Evolutionary conservation across 2,113 vertebrate genomes (phyloP).

Genomic region (Perca schrenkii): DNA sequence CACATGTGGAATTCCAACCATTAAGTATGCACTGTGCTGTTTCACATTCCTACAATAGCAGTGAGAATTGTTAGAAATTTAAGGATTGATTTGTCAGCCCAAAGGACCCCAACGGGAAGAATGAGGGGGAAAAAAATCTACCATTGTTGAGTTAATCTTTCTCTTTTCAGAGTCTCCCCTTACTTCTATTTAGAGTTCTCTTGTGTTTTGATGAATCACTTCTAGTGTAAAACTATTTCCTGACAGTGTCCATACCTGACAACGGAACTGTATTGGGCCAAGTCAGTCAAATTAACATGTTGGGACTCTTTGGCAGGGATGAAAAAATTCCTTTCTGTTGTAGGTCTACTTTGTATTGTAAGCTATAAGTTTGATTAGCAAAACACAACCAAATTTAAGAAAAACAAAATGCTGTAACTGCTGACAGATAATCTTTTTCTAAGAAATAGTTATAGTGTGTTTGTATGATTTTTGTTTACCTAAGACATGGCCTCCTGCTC

Average conservation of each 20-base stretch:
- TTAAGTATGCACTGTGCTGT: neutral
- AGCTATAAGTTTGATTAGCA: neutral
- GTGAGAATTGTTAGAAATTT: neutral
- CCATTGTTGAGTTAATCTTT: neutral
- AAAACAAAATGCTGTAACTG: neutral
- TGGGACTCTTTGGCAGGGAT: neutral
- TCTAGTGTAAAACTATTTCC: constrained; percentile 39
- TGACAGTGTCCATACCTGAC: constrained; percentile 29
- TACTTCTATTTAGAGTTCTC: constrained; percentile 42
- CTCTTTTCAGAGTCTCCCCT: constrained; percentile 5
- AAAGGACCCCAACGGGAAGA: constrained; percentile 14
- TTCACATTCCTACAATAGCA: neutral
- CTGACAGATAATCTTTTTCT: neutral
- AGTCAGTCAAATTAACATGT: neutral
- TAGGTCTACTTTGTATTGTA: neutral
- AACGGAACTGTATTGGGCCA: constrained; percentile 3
- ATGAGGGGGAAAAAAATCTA: neutral
- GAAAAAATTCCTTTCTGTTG: constrained; percentile 21
- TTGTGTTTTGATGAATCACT: constrained; percentile 25
- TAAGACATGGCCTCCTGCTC: neutral
- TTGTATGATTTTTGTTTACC: neutral
- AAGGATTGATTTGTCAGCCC: neutral
- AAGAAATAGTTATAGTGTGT: neutral
- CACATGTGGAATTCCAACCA: neutral
- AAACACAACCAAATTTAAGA: neutral